Base-by-base conservation (phyloP, 1,140 invertebrate species). In the Ips typographus region DNA sequence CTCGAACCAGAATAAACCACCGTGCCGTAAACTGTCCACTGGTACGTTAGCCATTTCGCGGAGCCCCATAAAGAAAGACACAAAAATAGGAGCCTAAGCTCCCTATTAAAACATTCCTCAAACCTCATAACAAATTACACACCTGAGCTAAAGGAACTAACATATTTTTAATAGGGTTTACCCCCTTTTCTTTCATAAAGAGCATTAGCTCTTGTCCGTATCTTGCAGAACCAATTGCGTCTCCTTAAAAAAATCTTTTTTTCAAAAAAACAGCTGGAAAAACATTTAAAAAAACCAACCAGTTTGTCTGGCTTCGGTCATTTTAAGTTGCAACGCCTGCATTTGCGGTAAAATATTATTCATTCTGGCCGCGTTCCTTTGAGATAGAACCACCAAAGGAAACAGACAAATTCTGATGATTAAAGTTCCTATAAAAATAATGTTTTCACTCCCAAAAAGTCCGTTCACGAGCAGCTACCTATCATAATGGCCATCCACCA, bases 1-100 rank as follows among this genome's bases (percentile, higher is more conserved):
- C 1, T 85, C 84, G 79, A 99, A 96, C 97, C 97, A 99, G 60
- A 84, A 89, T 0, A 95, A 68, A 2, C 98, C 98, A n/a, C 96
- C 97, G 37, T 85, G 81, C 70, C 87, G 87, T 85, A 99, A 85
- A 79, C 93, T 95, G 63, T 94, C 91, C 6, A 98, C 89, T 1
- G 95, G 96, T 5, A 90, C 82, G 76, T 90, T 91, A 1, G 94
- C 87, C 94, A 98, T 97, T 71, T 82, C 77, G 77, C 91, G 84
- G 6, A 98, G 79, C 0, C 88, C 94, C 77, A 94, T 84, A 77
- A 97, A 98, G 77, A 96, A 92, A 4, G 95, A 95, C 47, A 98
- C 81, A 79, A 98, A 98, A 3, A 98, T 78, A 1, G 95, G 95
- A 5, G 90, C 83, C 90, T 93, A 77, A 40, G 37, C 5, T 41